These are phyloP conservation scores for Macaria liturata DNA, from an alignment of 2,888 invertebrate species.

Conservation along the genomic window DNA sequence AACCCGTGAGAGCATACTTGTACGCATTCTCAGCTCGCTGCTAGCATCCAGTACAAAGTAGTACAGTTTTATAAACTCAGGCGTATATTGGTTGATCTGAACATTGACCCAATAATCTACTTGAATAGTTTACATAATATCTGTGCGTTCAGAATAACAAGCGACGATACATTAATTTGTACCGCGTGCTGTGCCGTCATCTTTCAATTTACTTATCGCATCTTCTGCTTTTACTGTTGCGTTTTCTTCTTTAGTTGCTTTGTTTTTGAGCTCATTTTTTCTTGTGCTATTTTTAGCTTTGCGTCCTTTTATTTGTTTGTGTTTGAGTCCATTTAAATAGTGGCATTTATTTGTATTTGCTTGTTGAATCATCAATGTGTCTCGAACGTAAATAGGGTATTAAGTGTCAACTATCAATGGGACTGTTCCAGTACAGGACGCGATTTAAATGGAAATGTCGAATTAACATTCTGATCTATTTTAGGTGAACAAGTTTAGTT, in stretches of 20 bases:
- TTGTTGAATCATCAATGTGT: constrained; percentile 55
- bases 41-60: constrained; percentile 14
- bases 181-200: constrained; percentile 56
- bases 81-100: constrained; percentile 27
- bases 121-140: constrained; percentile 60
- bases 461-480: constrained; percentile 15
- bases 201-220: constrained; percentile 47
- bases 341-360: constrained; percentile 57
- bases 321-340: constrained; percentile 41
- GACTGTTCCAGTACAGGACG: constrained; percentile 15
- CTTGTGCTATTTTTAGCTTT: constrained; percentile 9
- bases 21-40: constrained; percentile 10
- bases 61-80: constrained; percentile 5
- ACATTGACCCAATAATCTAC: constrained; percentile 71
- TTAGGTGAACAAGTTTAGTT: constrained; percentile 22
- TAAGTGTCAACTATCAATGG: constrained; percentile 33
- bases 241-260: constrained; percentile 25
- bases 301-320: constrained; percentile 25
- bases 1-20: constrained; percentile 17
- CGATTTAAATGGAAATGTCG: constrained; percentile 26
- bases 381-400: constrained; percentile 37
- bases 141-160: constrained; percentile 53
- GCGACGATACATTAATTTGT: constrained; percentile 51
- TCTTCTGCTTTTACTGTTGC: constrained; percentile 16
- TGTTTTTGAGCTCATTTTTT: constrained; percentile 23